A percentile compares a stretch with the other conserved stretches of the same genome.
phyloP scores from a whole-genome alignment of 2,113 vertebrate species.

The Daboia siamensis region DNA sequence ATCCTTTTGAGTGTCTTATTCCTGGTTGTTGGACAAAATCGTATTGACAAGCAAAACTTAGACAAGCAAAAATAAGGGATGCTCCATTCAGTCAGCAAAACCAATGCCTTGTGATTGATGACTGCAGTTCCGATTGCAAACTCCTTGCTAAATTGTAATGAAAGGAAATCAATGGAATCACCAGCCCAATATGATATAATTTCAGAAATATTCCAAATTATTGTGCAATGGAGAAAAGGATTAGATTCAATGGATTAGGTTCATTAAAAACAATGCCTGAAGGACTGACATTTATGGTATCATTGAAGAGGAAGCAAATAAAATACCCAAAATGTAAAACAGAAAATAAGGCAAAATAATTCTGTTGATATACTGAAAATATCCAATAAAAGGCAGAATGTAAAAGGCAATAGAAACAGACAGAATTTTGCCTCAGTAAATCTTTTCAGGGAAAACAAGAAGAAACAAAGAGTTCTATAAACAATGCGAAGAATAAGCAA shows the following conservation, averaged over 20 bases:
- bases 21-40: neutral
- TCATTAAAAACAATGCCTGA: neutral
- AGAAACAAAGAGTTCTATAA: neutral
- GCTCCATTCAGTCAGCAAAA: neutral
- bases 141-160: neutral
- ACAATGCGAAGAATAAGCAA: neutral
- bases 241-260: neutral
- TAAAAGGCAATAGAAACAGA: neutral
- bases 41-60: neutral
- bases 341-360: neutral
- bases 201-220: neutral
- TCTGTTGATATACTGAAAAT: neutral
- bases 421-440: neutral
- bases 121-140: neutral
- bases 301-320: neutral
- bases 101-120: neutral
- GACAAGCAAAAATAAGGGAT: neutral
- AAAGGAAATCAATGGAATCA: neutral
- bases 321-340: neutral
- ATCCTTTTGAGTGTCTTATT: neutral
- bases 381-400: neutral
- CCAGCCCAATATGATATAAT: neutral
- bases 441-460: neutral
- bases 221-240: neutral
- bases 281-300: neutral